Conservation (phyloP, 2,113 vertebrate genomes). For the Pagrus major region DNA sequence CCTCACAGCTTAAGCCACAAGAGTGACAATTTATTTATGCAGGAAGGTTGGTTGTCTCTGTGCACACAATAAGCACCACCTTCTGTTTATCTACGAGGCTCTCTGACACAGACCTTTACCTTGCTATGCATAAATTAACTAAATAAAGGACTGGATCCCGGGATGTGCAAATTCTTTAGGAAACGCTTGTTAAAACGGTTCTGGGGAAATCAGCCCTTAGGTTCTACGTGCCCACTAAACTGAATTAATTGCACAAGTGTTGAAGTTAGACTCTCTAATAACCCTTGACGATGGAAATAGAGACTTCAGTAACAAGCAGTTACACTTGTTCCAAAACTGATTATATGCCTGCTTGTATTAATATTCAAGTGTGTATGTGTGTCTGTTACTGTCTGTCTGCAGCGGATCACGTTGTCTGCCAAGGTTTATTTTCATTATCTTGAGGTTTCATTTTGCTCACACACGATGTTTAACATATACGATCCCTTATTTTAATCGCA, state of each 20-base stretch:
- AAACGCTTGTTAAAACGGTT: conserved; percentile 50
- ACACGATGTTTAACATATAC: conserved; percentile 44
- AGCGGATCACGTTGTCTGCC: conserved; percentile 36
- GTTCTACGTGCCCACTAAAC: conserved; percentile 46
- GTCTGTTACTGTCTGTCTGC: conserved; percentile 42
- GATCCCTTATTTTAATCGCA: conserved; percentile 52
- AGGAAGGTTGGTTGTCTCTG: conserved; percentile 39
- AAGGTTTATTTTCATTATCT: conserved; percentile 61
- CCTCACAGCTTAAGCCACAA: conserved; percentile 27
- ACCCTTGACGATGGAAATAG: conserved; percentile 60
- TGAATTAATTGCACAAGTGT: conserved; percentile 56
- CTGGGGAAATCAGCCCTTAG: conserved; percentile 37
- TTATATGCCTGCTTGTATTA: conserved; percentile 66
- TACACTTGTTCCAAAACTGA: conserved; percentile 44
- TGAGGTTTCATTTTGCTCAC: conserved; percentile 24
- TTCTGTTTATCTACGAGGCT: conserved; percentile 62
- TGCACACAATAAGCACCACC: conserved; percentile 56
- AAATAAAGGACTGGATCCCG: conserved; percentile 34
- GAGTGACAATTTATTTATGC: conserved; percentile 61
- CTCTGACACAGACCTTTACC: conserved; percentile 62
- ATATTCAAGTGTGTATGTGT: conserved; percentile 35
- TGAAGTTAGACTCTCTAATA: conserved; percentile 57
- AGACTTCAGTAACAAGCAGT: conserved; percentile 51
- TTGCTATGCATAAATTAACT: conserved; percentile 56
- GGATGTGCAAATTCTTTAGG: conserved; percentile 41